Percentiles rank a stretch among this genome's conserved stretches.
These are phyloP conservation scores for Poecilobothrus nobilitatus DNA, from an alignment of 2,888 invertebrate genomes.

Conservation along the genomic window DNA sequence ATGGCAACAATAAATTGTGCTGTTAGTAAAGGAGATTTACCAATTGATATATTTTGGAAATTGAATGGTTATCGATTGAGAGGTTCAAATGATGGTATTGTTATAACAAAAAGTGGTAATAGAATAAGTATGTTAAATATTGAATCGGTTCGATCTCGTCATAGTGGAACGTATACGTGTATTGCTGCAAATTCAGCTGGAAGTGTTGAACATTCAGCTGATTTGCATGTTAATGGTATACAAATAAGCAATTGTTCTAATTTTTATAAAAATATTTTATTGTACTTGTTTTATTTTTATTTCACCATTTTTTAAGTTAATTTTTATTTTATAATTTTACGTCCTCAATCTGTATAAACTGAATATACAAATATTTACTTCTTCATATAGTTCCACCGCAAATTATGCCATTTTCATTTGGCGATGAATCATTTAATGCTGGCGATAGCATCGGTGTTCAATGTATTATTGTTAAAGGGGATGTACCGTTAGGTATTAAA, in stretches of 20 bases:
- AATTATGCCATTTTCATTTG: slow-evolving; percentile 58
- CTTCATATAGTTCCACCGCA: slow-evolving; percentile 51
- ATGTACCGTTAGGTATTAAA: slow-evolving; percentile 57
- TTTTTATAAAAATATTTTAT: slow-evolving; percentile 7
- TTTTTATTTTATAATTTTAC: not conserved
- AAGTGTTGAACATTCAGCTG: slow-evolving; percentile 40
- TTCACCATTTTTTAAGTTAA: slow-evolving; percentile 2
- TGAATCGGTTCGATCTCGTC: slow-evolving; percentile 48
- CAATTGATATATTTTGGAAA: slow-evolving; percentile 55
- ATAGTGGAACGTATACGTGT: slow-evolving; percentile 56
- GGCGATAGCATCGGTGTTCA: slow-evolving; percentile 53
- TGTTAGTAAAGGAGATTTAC: slow-evolving; percentile 52
- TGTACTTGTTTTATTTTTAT: slow-evolving; percentile 2
- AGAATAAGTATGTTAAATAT: slow-evolving; percentile 50
- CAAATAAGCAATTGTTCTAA: not conserved
- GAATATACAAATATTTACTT: not conserved
- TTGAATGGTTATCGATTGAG: slow-evolving; percentile 41
- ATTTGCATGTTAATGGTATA: slow-evolving; percentile 32
- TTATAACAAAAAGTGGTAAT: slow-evolving; percentile 31
- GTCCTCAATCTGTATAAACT: not conserved
- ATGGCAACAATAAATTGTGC: slow-evolving; percentile 50
- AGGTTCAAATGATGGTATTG: slow-evolving; percentile 32
- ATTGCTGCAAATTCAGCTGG: slow-evolving; percentile 52
- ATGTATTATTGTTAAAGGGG: slow-evolving; percentile 54
- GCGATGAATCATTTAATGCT: slow-evolving; percentile 53